phyloP scores from a whole-genome alignment of 1,140 invertebrate genomes.

The Myzus persicae region DNA sequence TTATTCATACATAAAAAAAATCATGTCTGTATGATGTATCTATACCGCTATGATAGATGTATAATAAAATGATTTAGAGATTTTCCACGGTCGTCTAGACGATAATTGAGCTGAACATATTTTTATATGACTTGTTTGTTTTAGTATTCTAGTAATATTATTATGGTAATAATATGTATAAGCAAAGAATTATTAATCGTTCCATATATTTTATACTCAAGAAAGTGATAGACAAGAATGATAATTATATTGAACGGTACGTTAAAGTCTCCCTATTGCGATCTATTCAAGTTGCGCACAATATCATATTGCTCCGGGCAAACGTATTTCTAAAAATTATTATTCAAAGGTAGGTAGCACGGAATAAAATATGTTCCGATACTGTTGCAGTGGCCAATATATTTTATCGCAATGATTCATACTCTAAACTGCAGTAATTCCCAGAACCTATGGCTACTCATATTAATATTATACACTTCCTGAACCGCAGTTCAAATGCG shows the following conservation, averaged over 20 bases:
- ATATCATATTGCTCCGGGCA: neutral
- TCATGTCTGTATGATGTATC: neutral
- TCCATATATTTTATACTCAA: neutral
- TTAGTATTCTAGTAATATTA: neutral
- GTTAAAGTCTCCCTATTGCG: neutral
- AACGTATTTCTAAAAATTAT: neutral
- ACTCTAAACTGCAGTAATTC: neutral
- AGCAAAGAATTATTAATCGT: neutral
- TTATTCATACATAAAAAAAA: neutral
- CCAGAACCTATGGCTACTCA: neutral
- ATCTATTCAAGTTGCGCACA: neutral
- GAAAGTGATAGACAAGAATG: neutral
- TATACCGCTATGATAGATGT: neutral
- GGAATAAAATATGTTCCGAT: neutral
- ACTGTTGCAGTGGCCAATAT: neutral
- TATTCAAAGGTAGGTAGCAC: neutral
- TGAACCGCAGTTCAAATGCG: constrained; percentile 5
- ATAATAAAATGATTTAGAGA: neutral
- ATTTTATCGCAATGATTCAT: neutral
- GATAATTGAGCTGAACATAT: neutral
- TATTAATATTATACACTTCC: constrained; percentile 1
- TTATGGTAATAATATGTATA: neutral
- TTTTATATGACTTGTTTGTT: neutral
- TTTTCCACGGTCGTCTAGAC: neutral
- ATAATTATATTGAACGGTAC: neutral